phyloP scores from a whole-genome alignment of 1,140 invertebrate species.

The Drosophila busckii region DNA sequence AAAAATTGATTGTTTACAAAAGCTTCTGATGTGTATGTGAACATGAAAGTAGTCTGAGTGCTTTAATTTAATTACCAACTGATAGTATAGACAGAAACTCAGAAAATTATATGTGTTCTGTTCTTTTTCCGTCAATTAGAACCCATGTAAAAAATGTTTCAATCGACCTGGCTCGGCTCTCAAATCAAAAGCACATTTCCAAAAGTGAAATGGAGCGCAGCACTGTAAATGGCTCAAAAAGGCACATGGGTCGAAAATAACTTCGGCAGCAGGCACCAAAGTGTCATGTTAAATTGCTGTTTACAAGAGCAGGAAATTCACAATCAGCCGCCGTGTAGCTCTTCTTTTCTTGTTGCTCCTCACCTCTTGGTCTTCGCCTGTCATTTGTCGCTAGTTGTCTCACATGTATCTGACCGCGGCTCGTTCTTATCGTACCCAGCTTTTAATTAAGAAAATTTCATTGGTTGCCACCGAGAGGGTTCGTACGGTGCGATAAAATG shows the following conservation, averaged over 20 bases:
- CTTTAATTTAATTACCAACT: too few species aligned
- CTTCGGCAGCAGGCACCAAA: slow-evolving; percentile 47
- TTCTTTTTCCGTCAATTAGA: too few species aligned
- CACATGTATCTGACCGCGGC: slow-evolving; percentile 46
- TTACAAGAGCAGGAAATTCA: slow-evolving; percentile 74
- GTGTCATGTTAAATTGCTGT: slow-evolving; percentile 75
- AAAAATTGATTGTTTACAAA: slow-evolving; percentile 16
- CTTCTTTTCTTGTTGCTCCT: neutral
- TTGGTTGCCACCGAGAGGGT: slow-evolving; percentile 18
- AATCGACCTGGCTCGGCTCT: slow-evolving; percentile 32
- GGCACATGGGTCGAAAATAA: slow-evolving; percentile 23
- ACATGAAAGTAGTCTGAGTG: slow-evolving; percentile 32
- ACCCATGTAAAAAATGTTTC: slow-evolving; percentile 27
- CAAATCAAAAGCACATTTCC: slow-evolving; percentile 31
- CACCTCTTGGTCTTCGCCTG: neutral
- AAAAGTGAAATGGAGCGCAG: slow-evolving; percentile 13
- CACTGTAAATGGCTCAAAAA: slow-evolving; percentile 8
- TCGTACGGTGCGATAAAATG: slow-evolving; percentile 48
- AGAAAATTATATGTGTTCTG: too few species aligned
- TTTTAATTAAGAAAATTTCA: slow-evolving; percentile 74
- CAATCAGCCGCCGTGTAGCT: slow-evolving; percentile 23
- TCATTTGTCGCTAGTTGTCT: too few species aligned
- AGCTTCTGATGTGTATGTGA: too few species aligned
- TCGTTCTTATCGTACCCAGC: slow-evolving; percentile 48
- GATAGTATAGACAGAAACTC: too few species aligned